Conservation (phyloP, 2,113 vertebrate species). For the Brachyistius frenatus region DNA sequence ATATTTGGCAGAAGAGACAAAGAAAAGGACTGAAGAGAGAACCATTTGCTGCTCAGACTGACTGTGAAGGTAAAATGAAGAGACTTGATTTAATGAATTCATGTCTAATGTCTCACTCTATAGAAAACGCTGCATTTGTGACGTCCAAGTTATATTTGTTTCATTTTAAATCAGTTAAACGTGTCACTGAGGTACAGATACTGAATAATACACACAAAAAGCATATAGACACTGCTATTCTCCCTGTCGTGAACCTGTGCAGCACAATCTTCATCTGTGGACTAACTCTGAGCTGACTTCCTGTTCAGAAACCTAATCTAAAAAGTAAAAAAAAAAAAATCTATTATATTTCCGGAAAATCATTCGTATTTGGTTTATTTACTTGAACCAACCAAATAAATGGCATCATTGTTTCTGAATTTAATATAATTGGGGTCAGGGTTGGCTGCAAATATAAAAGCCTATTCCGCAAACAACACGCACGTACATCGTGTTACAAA, state of each 20-base stretch:
- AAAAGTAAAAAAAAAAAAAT: neutral
- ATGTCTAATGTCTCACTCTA: neutral
- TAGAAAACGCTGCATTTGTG: constrained; percentile 17
- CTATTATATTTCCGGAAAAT: constrained; percentile 27
- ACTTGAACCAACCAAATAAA: constrained; percentile 32
- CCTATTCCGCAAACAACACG: constrained; percentile 45
- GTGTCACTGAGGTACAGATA: too few relatives aligned
- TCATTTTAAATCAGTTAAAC: neutral
- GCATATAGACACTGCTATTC: constrained; percentile 14
- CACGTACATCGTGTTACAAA: constrained; percentile 34
- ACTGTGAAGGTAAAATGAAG: constrained; percentile 30
- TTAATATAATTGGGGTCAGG: constrained; percentile 41
- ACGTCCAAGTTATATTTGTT: constrained; percentile 19
- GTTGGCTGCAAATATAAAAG: constrained; percentile 34
- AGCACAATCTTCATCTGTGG: constrained; percentile 1
- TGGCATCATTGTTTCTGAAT: constrained; percentile 19
- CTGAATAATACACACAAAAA: neutral
- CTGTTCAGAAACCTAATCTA: neutral
- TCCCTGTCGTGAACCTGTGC: constrained; percentile 15
- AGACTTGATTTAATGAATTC: constrained; percentile 25
- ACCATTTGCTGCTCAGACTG: neutral
- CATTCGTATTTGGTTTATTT: constrained; percentile 27
- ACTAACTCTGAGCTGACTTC: neutral
- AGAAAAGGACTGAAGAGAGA: constrained; percentile 15
- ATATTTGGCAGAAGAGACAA: constrained; percentile 7